Evolutionary conservation across 1,140 invertebrate species (phyloP).

Genomic region (Harpegnathos saltator): DNA sequence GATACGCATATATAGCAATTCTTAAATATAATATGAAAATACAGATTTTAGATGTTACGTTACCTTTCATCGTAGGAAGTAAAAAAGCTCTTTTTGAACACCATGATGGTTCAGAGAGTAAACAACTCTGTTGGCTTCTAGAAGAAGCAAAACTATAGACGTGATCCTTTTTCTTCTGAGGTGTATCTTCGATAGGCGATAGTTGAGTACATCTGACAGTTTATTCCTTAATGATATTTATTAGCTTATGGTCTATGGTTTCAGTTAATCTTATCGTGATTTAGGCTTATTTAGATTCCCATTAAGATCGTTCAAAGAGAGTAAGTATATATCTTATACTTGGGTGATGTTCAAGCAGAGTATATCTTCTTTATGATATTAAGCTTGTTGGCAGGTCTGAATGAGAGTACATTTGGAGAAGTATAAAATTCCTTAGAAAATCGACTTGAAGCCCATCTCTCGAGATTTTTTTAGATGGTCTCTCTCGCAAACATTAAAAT

Average conservation of each 20-base stretch:
- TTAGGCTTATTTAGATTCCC: constrained; percentile 21
- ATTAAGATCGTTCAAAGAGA: constrained; percentile 36
- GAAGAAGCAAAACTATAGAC: constrained; percentile 18
- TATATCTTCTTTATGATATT: constrained; percentile 9
- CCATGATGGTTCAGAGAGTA: constrained; percentile 39
- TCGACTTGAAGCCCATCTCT: constrained; percentile 1
- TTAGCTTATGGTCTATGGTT: constrained; percentile 33
- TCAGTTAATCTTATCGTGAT: constrained; percentile 21
- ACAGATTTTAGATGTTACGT: constrained; percentile 23
- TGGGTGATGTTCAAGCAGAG: constrained; percentile 11
- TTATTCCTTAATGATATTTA: constrained; percentile 41
- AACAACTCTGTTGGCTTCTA: constrained; percentile 38
- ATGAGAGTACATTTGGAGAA: constrained; percentile 18
- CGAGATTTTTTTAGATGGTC: constrained; percentile 1
- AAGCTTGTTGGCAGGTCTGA: constrained; percentile 26
- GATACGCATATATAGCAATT: constrained; percentile 1
- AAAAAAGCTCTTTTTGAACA: constrained; percentile 32
- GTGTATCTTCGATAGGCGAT: constrained; percentile 52
- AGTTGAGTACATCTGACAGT: constrained; percentile 31
- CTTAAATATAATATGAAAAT: constrained; percentile 1
- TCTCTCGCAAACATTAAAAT: constrained; percentile 13
- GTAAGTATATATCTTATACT: constrained; percentile 23
- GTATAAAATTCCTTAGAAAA: constrained; percentile 30
- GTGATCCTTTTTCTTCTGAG: constrained; percentile 58
- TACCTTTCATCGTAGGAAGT: constrained; percentile 63